phyloP scores from a whole-genome alignment of 2,113 vertebrate genomes.

The Trichechus manatus region DNA sequence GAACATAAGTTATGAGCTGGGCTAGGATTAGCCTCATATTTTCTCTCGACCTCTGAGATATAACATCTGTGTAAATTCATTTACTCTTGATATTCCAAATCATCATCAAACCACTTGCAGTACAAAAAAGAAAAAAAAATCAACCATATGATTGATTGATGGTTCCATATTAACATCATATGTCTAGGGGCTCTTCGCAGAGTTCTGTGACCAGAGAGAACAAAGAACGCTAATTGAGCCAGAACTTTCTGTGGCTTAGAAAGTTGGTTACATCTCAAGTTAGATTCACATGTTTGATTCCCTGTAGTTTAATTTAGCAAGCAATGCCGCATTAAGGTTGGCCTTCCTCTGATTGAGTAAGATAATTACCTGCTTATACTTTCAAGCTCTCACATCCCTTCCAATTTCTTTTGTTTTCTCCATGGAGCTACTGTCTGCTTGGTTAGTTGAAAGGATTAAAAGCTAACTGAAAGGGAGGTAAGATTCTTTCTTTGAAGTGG shows the following conservation, averaged over 20 bases:
- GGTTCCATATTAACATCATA: neutral
- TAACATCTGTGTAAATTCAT: neutral
- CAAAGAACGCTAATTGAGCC: neutral
- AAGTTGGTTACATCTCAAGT: constrained; percentile 61
- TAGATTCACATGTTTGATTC: constrained; percentile 35
- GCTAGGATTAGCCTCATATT: constrained; percentile 16
- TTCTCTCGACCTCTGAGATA: neutral
- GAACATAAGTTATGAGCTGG: neutral
- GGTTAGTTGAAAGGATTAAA: constrained; percentile 34
- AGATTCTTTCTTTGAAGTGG: neutral
- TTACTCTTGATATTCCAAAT: constrained; percentile 19
- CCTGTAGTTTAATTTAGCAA: constrained; percentile 62
- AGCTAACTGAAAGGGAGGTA: constrained; percentile 21
- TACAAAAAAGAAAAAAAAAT: neutral
- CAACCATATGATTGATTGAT: neutral
- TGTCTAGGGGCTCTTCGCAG: constrained; percentile 19
- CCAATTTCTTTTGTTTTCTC: constrained; percentile 65
- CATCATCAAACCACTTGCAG: constrained; percentile 9
- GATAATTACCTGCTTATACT: constrained; percentile 58
- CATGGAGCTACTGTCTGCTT: neutral
- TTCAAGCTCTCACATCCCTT: constrained; percentile 37
- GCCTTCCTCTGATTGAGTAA: constrained; percentile 39
- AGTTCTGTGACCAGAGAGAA: neutral
- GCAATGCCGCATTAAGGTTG: neutral
- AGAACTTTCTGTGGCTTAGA: constrained; percentile 44